A percentile compares a stretch with the other conserved stretches of the same genome.
phyloP scores from a whole-genome alignment of 2,797 vertebrate genomes.

The Siniperca scherzeri region DNA sequence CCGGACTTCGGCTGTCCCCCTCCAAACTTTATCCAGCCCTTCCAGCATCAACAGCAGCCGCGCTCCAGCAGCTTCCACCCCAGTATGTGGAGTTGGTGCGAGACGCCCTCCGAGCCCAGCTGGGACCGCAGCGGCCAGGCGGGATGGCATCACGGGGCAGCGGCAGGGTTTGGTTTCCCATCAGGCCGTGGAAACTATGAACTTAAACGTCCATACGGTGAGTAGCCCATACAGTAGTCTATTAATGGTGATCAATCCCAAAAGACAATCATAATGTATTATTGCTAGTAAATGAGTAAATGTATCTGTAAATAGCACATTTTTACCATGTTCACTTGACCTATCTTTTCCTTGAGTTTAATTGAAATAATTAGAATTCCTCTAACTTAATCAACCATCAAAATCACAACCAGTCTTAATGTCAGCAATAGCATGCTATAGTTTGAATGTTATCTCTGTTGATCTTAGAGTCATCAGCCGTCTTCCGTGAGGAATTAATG shows the following conservation, averaged over 20 bases:
- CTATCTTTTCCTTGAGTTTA: not conserved
- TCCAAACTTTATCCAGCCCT: slow-evolving; percentile 48
- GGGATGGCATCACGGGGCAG: slow-evolving; percentile 40
- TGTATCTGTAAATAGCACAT: not conserved
- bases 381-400: not conserved
- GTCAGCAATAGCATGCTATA: not conserved
- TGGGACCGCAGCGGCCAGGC: slow-evolving; percentile 50
- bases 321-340: no score
- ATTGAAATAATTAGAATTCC: not conserved
- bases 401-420: not conserved
- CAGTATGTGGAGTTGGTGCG: slow-evolving; percentile 81
- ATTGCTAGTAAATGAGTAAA: not conserved
- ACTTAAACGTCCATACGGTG: slow-evolving; percentile 49
- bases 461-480: not conserved
- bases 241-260: not conserved
- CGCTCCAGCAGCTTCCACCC: slow-evolving; percentile 73
- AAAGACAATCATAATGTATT: not conserved
- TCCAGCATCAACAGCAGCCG: slow-evolving; percentile 54
- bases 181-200: slow-evolving; percentile 13
- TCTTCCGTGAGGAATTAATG: not conserved
- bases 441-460: not conserved
- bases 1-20: slow-evolving; percentile 76
- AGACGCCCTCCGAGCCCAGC: slow-evolving; percentile 57
- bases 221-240: not conserved
- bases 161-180: not conserved